Percentiles rank a stretch among this genome's conserved stretches.
phyloP scores from a whole-genome alignment of 37 sponge, comb jelly and placozoan genomes.

The Oscarella lobularis region DNA sequence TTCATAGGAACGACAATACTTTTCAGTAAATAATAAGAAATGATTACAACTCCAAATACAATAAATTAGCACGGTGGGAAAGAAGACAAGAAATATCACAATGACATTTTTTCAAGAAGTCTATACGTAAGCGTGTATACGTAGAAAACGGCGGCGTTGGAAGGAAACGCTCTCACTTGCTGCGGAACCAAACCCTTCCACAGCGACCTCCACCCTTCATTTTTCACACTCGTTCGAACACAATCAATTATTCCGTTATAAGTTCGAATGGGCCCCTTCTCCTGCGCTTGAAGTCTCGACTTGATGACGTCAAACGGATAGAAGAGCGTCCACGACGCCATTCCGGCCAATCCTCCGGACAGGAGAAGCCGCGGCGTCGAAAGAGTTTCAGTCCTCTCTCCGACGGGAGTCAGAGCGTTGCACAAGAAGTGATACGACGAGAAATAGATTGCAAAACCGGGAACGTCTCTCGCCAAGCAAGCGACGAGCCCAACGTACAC shows the following conservation, averaged over 20 bases:
- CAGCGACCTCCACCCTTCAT: not conserved
- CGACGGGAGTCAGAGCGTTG: too few species aligned
- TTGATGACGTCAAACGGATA: constrained; percentile 7
- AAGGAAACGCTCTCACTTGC: not conserved
- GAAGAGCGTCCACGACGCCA: not conserved
- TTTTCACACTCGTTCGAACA: not conserved
- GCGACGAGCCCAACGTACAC: not conserved
- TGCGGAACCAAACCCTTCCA: not conserved
- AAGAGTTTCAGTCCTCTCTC: too few species aligned
- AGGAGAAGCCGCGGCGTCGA: not conserved
- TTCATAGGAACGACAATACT: too few species aligned
- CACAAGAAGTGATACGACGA: not conserved
- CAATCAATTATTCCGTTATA: not conserved
- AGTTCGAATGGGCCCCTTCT: not conserved
- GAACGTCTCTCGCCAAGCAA: not conserved
- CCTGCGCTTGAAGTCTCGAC: not conserved
- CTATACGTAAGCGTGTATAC: too few species aligned
- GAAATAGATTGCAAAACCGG: not conserved
- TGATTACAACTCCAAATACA: too few species aligned
- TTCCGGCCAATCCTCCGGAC: not conserved
- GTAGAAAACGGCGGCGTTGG: not conserved
- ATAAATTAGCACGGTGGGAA: too few species aligned
- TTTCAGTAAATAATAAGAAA: too few species aligned
- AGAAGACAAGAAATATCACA: too few species aligned
- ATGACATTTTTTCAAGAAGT: too few species aligned